phyloP scores from a whole-genome alignment of 1,140 invertebrate species.

The Caerostris darwini region DNA sequence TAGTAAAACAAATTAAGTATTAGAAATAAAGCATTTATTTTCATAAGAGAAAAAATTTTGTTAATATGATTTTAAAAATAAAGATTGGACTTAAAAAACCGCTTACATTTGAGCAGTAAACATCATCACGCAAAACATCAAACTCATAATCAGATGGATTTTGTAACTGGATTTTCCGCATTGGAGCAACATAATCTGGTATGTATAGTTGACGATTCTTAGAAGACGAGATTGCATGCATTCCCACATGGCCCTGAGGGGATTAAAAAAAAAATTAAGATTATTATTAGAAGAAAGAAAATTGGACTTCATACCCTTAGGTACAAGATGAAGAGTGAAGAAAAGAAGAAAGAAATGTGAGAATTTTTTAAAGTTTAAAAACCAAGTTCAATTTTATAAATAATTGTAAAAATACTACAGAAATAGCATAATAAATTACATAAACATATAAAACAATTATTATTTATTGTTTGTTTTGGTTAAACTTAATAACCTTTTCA shows the following conservation, averaged over 20 bases:
- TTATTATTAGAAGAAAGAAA: not conserved
- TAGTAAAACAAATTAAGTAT: no score
- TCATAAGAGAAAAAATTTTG: no score
- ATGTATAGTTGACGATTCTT: constrained; percentile 1
- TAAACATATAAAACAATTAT: no score
- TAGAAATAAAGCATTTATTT: no score
- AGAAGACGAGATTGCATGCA: not conserved
- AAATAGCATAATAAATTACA: no score
- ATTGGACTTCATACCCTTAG: not conserved
- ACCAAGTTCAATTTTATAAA: no score
- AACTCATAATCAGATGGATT: not conserved
- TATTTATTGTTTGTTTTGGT: no score
- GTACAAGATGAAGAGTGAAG: not conserved
- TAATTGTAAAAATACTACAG: no score
- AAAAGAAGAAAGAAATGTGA: not conserved
- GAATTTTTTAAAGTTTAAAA: not conserved
- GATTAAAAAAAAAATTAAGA: not conserved
- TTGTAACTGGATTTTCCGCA: not conserved
- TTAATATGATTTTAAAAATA: not conserved
- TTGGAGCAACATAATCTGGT: not conserved
- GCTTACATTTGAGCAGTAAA: constrained; percentile 12
- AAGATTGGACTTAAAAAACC: not conserved
- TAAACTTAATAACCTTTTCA: no score
- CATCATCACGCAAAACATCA: not conserved
- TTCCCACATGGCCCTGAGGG: not conserved